Evolutionary conservation across 1,140 invertebrate genomes (phyloP).

Genomic region (Cydia strobilella): DNA sequence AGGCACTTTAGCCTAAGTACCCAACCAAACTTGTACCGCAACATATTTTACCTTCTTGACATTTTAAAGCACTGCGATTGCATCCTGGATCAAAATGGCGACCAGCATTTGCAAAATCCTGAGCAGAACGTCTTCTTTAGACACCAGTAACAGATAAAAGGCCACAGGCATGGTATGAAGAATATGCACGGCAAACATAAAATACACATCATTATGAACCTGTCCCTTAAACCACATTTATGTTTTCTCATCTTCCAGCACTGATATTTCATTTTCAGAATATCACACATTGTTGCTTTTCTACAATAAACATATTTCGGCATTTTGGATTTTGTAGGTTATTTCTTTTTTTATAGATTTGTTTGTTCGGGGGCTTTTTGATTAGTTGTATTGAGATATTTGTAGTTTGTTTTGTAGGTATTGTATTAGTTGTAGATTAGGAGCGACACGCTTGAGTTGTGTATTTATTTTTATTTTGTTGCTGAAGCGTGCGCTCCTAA

Average conservation of each 20-base stretch:
- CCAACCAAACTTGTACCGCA: no score
- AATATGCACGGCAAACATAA: background rate
- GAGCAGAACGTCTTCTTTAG: background rate
- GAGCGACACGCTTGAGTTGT: conserved; percentile 9
- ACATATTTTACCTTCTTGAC: no score
- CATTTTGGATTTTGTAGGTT: background rate
- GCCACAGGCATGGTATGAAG: background rate
- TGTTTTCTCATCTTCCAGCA: background rate
- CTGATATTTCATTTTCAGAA: background rate
- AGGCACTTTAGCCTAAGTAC: no score
- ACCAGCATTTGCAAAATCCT: background rate
- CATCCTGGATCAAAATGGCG: background rate
- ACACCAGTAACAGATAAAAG: background rate
- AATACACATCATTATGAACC: background rate
- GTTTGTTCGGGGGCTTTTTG: background rate
- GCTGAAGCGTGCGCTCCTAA: background rate
- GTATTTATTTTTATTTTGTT: background rate
- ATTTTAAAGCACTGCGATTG: background rate
- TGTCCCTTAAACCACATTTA: background rate
- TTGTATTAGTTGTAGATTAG: conserved; percentile 5
- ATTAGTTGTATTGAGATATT: background rate
- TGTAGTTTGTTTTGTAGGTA: background rate
- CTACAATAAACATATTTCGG: background rate
- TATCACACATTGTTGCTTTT: background rate
- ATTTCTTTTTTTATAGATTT: background rate